A percentile compares a stretch with the other conserved stretches of the same genome.
phyloP scores from a whole-genome alignment of 2,797 vertebrate genomes.

The Gadopsis marmoratus region DNA sequence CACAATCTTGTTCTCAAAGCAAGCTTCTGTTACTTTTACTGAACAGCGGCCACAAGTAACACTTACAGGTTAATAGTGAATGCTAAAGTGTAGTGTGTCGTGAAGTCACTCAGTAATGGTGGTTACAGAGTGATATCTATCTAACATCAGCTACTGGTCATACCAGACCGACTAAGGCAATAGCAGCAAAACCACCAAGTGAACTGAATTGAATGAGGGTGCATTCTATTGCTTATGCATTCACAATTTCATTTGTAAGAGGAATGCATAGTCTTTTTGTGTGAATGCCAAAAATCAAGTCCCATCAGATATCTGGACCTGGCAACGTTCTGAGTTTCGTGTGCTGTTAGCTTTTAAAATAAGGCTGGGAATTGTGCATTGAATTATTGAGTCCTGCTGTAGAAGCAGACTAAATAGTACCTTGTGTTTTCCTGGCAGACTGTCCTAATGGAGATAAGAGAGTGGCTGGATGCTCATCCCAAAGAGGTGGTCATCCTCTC shows the following conservation, averaged over 20 bases:
- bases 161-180: not conserved
- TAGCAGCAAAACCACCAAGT: not conserved
- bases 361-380: not conserved
- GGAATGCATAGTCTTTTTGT: not conserved
- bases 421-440: slow-evolving; percentile 78
- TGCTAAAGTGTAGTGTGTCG: not conserved
- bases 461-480: slow-evolving; percentile 92
- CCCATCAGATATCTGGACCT: not conserved
- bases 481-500: slow-evolving; percentile 92
- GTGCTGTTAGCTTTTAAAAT: not conserved
- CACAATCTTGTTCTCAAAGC: not conserved
- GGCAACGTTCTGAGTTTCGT: not conserved
- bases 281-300: not conserved
- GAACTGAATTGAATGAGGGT: not conserved
- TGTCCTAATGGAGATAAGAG: slow-evolving; percentile 88
- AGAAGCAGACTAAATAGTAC: not conserved
- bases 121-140: not conserved
- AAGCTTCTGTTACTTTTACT: not conserved
- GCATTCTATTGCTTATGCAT: not conserved
- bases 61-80: too few relatives aligned
- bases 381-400: not conserved
- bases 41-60: not conserved
- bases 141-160: not conserved
- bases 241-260: too few relatives aligned
- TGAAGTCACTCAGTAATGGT: not conserved